Percentiles rank a stretch among this genome's conserved stretches.
Conservation (phyloP, 2,113 vertebrate genomes). For the Corvus moneduloides region DNA sequence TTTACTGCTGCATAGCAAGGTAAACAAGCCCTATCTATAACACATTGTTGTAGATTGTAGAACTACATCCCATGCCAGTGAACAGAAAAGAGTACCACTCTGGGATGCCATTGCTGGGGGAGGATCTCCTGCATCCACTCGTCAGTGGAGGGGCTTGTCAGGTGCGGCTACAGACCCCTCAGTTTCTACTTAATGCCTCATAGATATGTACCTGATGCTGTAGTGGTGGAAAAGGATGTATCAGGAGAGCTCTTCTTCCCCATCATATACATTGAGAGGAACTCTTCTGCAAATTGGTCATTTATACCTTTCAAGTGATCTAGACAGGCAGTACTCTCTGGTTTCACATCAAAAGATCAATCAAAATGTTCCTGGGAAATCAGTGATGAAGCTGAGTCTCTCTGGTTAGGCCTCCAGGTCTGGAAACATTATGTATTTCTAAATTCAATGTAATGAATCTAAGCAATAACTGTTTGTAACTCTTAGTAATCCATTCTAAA, state of each 20-base stretch:
- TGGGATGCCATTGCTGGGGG: neutral
- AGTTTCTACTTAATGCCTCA: neutral
- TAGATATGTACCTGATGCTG: neutral
- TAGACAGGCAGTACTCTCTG: neutral
- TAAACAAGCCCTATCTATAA: neutral
- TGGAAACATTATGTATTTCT: neutral
- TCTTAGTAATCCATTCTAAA: neutral
- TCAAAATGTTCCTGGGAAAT: neutral
- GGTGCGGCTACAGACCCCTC: neutral
- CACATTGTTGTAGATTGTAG: neutral
- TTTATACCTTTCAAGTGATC: neutral
- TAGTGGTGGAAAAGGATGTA: neutral
- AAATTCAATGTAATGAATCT: constrained; percentile 2
- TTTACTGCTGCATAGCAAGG: neutral
- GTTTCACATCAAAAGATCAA: constrained; percentile 7
- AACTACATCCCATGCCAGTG: neutral
- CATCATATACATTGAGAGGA: neutral
- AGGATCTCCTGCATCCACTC: neutral
- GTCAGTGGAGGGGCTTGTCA: neutral
- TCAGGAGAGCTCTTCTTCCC: neutral
- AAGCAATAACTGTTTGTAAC: neutral
- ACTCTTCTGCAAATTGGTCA: neutral
- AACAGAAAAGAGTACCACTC: neutral
- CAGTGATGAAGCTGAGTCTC: neutral
- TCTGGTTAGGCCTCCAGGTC: neutral